Conservation (phyloP, 2,113 vertebrate genomes). For the Strigops habroptila region DNA sequence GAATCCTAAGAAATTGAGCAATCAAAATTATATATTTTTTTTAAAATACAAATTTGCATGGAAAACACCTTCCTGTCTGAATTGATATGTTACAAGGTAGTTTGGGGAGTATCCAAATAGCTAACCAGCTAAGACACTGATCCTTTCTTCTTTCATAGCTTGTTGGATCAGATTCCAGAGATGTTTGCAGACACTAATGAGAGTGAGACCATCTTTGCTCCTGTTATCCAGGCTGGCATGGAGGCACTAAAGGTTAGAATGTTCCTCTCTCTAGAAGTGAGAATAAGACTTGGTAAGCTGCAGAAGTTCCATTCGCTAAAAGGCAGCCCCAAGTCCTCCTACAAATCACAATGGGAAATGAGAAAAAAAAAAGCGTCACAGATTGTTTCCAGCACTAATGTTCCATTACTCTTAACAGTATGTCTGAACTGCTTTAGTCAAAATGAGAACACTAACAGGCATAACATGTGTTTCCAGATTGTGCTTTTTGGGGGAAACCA, state of each 20-base stretch:
- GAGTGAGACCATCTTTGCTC: slow-evolving; percentile 92
- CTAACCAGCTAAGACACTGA: neutral
- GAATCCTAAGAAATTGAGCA: neutral
- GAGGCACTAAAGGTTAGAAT: slow-evolving; percentile 91
- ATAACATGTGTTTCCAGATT: neutral
- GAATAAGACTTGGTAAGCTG: neutral
- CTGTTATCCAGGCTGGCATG: slow-evolving; percentile 91
- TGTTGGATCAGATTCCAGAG: slow-evolving; percentile 95
- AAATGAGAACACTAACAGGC: neutral
- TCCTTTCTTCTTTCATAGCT: slow-evolving; percentile 66
- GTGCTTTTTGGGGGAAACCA: neutral
- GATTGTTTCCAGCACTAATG: neutral
- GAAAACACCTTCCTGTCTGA: neutral
- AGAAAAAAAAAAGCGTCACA: neutral
- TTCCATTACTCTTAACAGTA: neutral
- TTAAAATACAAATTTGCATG: neutral
- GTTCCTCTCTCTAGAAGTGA: neutral
- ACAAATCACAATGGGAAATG: neutral
- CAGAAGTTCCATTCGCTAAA: neutral
- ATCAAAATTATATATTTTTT: neutral
- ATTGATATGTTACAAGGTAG: neutral
- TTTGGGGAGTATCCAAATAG: neutral
- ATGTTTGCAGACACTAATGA: slow-evolving; percentile 93
- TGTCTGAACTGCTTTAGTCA: neutral
- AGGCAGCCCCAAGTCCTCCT: neutral